phyloP scores from a whole-genome alignment of 2,113 vertebrate species.

The Chaetodon auriga region DNA sequence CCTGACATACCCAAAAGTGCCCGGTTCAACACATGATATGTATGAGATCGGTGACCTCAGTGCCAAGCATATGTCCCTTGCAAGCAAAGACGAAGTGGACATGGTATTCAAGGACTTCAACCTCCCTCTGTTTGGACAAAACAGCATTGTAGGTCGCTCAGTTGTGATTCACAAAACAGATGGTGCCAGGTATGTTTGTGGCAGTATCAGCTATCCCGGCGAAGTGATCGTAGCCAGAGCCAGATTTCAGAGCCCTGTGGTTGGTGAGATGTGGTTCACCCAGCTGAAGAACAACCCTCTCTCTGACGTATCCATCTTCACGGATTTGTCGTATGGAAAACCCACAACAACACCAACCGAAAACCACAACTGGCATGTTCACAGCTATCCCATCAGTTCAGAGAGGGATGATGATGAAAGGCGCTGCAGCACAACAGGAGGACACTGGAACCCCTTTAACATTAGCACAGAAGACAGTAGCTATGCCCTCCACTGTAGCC shows the following conservation, averaged over 20 bases:
- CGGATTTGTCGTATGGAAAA: constrained; percentile 80
- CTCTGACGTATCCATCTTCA: constrained; percentile 85
- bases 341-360: constrained; percentile 54
- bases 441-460: constrained; percentile 85
- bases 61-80: constrained; percentile 78
- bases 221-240: constrained; percentile 76
- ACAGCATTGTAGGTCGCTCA: constrained; percentile 87
- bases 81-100: constrained; percentile 3
- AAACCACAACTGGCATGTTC: constrained; percentile 87
- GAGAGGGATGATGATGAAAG: constrained; percentile 76
- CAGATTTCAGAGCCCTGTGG: constrained; percentile 77
- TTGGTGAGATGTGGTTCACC: constrained; percentile 83
- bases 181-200: constrained; percentile 76
- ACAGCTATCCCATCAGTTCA: constrained; percentile 83
- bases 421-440: constrained; percentile 76
- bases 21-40: constrained; percentile 81
- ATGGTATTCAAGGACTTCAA: constrained; percentile 79
- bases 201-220: constrained; percentile 81
- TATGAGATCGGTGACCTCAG: constrained; percentile 88
- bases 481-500: constrained; percentile 77
- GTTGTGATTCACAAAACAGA: constrained; percentile 80
- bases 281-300: constrained; percentile 80
- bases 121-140: constrained; percentile 85
- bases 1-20: constrained; percentile 70
- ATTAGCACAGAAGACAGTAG: constrained; percentile 64